Conservation (phyloP, 2,113 vertebrate genomes). For the Oncorhynchus clarkii region DNA sequence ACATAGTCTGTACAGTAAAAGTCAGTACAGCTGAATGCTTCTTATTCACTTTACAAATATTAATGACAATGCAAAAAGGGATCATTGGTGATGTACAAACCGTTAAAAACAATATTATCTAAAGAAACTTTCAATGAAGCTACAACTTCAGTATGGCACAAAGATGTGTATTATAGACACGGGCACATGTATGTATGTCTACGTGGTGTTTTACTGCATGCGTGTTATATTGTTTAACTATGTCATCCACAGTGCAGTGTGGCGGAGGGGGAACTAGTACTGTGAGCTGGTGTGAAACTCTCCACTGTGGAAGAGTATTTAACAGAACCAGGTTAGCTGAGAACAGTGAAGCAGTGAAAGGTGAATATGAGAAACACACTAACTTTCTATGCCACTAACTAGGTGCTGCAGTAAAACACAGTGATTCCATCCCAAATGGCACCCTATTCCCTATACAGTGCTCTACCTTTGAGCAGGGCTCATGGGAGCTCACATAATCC, state of each 20-base stretch:
- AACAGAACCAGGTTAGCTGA: not conserved
- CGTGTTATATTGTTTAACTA: not conserved
- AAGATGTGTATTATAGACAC: too few species aligned
- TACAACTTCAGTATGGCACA: not conserved
- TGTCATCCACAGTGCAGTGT: not conserved
- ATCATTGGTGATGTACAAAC: not conserved
- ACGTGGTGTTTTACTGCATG: not conserved
- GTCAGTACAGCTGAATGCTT: constrained; percentile 61
- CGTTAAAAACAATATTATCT: not conserved
- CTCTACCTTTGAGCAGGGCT: too few species aligned
- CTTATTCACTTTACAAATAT: constrained; percentile 73
- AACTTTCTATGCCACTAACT: too few species aligned
- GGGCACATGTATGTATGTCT: not conserved
- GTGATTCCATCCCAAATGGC: not conserved
- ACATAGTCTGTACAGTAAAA: not conserved
- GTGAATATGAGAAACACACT: not conserved
- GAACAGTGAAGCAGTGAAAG: not conserved
- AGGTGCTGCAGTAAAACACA: not conserved
- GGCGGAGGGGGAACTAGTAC: not conserved
- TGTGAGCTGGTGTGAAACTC: not conserved
- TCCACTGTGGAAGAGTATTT: not conserved
- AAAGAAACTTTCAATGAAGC: too few species aligned
- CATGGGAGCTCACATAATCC: not conserved
- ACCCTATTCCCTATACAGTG: too few species aligned
- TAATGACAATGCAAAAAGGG: constrained; percentile 55